phyloP scores from a whole-genome alignment of 2,888 invertebrate genomes.

The Gymnocheta viridis region DNA sequence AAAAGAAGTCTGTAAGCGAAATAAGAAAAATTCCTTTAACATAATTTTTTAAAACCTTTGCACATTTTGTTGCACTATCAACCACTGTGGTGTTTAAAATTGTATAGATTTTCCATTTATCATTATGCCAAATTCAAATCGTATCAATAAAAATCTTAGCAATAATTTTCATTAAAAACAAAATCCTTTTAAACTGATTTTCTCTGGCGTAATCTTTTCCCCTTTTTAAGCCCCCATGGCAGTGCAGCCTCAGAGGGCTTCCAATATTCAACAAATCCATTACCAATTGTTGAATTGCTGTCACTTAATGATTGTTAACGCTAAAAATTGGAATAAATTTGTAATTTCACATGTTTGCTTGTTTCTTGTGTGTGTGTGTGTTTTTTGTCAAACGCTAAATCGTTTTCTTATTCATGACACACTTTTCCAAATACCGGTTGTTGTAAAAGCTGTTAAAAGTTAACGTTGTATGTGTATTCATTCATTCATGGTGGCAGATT shows the following conservation, averaged over 20 bases:
- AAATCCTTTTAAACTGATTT: slow-evolving; percentile 16
- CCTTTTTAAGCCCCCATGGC: neutral
- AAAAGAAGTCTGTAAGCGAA: no score
- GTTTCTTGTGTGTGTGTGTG: no score
- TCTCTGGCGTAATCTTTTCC: neutral
- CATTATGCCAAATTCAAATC: neutral
- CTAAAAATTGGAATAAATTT: slow-evolving; percentile 3
- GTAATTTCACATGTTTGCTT: neutral
- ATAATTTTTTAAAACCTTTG: no score
- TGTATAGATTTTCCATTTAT: neutral
- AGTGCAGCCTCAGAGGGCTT: neutral
- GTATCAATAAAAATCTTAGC: neutral
- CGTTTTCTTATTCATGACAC: neutral
- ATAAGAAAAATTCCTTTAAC: no score
- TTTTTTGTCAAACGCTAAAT: neutral
- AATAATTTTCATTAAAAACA: neutral
- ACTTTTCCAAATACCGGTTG: slow-evolving; percentile 5
- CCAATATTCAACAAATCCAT: neutral
- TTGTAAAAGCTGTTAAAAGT: neutral
- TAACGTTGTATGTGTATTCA: neutral
- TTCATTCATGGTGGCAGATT: neutral
- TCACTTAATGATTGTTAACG: slow-evolving; percentile 7
- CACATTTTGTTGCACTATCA: no score
- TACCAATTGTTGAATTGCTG: slow-evolving; percentile 25
- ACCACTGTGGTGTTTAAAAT: neutral